A percentile compares a stretch with the other conserved stretches of the same genome.
These are phyloP conservation scores for Epistrophe grossulariae DNA, from an alignment of 2,888 invertebrate species.

Conservation along the genomic window DNA sequence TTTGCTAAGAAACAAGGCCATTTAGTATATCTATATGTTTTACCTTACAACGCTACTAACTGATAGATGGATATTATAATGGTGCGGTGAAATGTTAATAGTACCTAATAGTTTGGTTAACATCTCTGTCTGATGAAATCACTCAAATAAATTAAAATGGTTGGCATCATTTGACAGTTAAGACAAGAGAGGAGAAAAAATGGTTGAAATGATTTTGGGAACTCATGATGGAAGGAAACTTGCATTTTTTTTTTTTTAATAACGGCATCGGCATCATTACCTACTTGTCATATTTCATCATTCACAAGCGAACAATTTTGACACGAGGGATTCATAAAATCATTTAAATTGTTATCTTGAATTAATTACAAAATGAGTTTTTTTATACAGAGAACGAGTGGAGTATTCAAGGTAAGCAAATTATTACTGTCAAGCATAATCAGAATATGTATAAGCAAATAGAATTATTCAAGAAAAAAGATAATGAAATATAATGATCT, in stretches of 20 bases:
- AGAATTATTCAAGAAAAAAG: not conserved
- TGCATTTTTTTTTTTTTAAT: not conserved
- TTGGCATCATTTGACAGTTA: constrained; percentile 8
- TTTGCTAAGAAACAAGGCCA: constrained; percentile 27
- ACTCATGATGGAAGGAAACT: not conserved
- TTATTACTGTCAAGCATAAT: not conserved
- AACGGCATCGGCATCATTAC: not conserved
- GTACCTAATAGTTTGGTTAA: not conserved
- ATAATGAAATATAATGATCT: constrained; percentile 1
- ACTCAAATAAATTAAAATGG: constrained; percentile 28
- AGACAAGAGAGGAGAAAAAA: not conserved
- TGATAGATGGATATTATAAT: constrained; percentile 1
- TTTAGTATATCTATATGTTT: constrained; percentile 12
- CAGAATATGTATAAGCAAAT: not conserved
- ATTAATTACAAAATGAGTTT: not conserved
- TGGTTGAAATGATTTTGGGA: not conserved
- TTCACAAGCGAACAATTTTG: not conserved
- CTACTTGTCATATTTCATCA: not conserved
- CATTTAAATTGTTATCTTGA: constrained; percentile 22
- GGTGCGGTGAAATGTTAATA: not conserved
- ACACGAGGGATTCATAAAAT: constrained; percentile 1
- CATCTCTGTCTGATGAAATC: constrained; percentile 24
- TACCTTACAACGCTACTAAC: constrained; percentile 26
- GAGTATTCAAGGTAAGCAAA: constrained; percentile 17
- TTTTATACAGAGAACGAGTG: not conserved